A percentile compares a stretch with the other conserved stretches of the same genome.
Evolutionary conservation across 2,888 invertebrate species (phyloP).

Genomic region (Cephus spinipes): DNA sequence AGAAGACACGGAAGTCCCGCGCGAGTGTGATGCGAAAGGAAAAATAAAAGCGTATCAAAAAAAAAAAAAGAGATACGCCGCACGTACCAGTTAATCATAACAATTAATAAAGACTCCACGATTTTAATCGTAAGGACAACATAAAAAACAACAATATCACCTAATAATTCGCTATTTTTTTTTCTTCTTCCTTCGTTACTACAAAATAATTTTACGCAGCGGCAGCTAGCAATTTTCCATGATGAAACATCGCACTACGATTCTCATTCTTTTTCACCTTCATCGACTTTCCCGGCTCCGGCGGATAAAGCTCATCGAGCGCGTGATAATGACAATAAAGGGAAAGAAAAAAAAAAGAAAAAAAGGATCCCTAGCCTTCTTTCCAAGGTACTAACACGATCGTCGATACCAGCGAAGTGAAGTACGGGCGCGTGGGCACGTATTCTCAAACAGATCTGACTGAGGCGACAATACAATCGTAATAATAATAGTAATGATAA

Average conservation of each 20-base stretch:
- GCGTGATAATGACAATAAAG: not conserved
- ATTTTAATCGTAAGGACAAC: conserved; percentile 54
- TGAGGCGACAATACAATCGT: not conserved
- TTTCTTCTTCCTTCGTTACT: conserved; percentile 1
- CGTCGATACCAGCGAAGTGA: not conserved
- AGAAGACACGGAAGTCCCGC: conserved; percentile 26
- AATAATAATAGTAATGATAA: not conserved
- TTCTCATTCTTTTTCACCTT: not conserved
- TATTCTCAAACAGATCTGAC: not conserved
- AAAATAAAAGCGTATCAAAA: not conserved
- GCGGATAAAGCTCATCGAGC: not conserved
- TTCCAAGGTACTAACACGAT: not conserved
- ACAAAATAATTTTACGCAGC: not conserved
- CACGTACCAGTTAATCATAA: conserved; percentile 41
- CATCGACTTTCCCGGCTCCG: conserved; percentile 3
- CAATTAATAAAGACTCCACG: conserved; percentile 57
- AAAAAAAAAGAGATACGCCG: conserved; percentile 27
- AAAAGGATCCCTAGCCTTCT: not conserved
- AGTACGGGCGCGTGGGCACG: not conserved
- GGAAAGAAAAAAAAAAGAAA: not conserved
- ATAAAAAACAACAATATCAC: conserved; percentile 58
- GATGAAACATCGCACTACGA: not conserved
- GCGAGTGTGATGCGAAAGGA: conserved; percentile 22
- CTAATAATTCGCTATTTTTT: conserved; percentile 54
- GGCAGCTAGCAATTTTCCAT: not conserved